Percentiles rank a stretch among this genome's conserved stretches.
Evolutionary conservation across 2,797 vertebrate species (phyloP).

Genomic region (Sebastes kiyomatsui): DNA sequence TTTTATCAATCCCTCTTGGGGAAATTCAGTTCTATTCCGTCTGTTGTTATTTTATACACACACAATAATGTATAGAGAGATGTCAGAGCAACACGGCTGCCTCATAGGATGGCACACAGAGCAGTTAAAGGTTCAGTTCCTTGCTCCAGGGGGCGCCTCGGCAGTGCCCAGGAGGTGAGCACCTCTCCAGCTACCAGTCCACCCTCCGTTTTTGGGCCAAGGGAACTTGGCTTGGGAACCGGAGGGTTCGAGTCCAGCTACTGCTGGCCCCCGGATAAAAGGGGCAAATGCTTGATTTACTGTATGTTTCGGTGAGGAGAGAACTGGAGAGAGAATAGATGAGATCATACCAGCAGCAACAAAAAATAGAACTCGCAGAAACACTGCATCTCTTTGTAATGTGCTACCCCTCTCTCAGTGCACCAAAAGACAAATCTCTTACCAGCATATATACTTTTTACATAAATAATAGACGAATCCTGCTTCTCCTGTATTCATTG

Average conservation of each 20-base stretch:
- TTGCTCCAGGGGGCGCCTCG: background rate
- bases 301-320: background rate
- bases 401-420: background rate
- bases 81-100: background rate
- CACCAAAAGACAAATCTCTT: background rate
- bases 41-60: background rate
- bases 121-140: background rate
- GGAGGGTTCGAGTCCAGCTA: background rate
- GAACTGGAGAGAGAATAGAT: background rate
- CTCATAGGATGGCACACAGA: background rate
- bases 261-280: background rate
- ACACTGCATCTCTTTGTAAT: background rate
- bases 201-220: background rate
- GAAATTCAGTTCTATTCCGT: background rate
- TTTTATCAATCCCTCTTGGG: background rate
- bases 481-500: background rate
- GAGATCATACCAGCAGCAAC: background rate
- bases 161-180: background rate
- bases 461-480: background rate
- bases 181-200: background rate
- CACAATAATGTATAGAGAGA: background rate
- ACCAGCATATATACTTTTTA: background rate
- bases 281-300: background rate
- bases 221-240: no score
- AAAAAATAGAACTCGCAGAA: background rate